Percentiles rank a stretch among this genome's conserved stretches.
These are phyloP conservation scores for Nomada goodeniana DNA, from an alignment of 2,888 invertebrate species.

Conservation along the genomic window DNA sequence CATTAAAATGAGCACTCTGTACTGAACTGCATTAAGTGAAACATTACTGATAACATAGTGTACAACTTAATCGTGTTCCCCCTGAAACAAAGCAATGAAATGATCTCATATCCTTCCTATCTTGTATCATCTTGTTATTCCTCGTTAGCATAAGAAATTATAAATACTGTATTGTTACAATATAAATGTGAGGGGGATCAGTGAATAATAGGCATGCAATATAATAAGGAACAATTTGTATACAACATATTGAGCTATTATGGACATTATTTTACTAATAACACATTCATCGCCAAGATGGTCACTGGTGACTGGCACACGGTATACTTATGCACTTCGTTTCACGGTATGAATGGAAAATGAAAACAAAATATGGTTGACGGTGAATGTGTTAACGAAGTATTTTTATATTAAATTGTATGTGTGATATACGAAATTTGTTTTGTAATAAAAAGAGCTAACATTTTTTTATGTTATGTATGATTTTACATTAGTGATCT, in stretches of 20 bases:
- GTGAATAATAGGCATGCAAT: constrained; percentile 43
- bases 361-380: too few species aligned
- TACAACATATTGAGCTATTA: constrained; percentile 32
- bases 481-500: constrained; percentile 11
- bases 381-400: constrained; percentile 24
- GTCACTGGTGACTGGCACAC: too few species aligned
- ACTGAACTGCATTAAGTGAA: constrained; percentile 20
- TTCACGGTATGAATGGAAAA: too few species aligned
- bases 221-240: constrained; percentile 36
- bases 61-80: constrained; percentile 56
- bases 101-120: constrained; percentile 75
- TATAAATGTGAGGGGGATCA: constrained; percentile 56
- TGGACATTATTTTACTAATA: constrained; percentile 24
- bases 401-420: constrained; percentile 42
- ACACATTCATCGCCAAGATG: background rate
- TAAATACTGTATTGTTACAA: constrained; percentile 54
- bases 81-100: constrained; percentile 73
- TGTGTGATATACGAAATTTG: constrained; percentile 15
- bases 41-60: constrained; percentile 30
- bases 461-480: background rate
- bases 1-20: constrained; percentile 59
- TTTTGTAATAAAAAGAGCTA: constrained; percentile 48
- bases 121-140: constrained; percentile 65
- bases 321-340: too few species aligned
- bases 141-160: constrained; percentile 55